Percentiles rank a stretch among this genome's conserved stretches.
Conservation (phyloP, 2,113 vertebrate species). For the Chlamydotis undulata region DNA sequence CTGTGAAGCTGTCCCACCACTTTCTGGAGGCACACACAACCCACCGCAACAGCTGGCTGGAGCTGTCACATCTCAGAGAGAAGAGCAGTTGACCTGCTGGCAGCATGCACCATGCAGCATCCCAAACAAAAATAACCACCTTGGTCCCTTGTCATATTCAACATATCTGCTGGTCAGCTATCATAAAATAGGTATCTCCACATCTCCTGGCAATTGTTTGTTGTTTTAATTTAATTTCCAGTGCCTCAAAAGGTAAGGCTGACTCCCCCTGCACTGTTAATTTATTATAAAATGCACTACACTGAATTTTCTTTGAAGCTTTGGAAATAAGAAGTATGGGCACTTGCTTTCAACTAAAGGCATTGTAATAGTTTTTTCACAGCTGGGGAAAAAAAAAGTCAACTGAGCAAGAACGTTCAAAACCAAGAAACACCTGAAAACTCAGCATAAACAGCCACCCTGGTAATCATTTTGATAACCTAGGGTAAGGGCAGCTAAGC, state of each 20-base stretch:
- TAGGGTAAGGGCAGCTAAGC: neutral
- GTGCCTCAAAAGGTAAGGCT: neutral
- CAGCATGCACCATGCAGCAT: accelerated
- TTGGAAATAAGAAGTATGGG: neutral
- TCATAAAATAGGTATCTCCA: neutral
- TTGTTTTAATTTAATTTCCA: neutral
- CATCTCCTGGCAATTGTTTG: neutral
- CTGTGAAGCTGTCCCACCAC: neutral
- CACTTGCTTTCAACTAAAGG: neutral
- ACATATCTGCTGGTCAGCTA: neutral
- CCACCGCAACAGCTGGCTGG: neutral
- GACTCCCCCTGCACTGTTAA: neutral
- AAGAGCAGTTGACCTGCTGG: neutral
- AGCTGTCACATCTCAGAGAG: neutral
- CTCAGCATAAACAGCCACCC: neutral
- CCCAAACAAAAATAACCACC: neutral
- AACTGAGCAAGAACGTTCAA: neutral
- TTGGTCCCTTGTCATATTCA: neutral
- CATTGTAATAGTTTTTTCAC: neutral
- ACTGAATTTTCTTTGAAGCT: neutral
- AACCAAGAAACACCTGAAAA: neutral
- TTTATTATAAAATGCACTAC: neutral
- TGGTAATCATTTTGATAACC: neutral
- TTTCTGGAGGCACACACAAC: neutral
- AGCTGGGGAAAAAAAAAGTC: neutral